A percentile compares a stretch with the other conserved stretches of the same genome.
Conservation (phyloP, 64 coral and sea anemone genomes). For the Porites lutea region DNA sequence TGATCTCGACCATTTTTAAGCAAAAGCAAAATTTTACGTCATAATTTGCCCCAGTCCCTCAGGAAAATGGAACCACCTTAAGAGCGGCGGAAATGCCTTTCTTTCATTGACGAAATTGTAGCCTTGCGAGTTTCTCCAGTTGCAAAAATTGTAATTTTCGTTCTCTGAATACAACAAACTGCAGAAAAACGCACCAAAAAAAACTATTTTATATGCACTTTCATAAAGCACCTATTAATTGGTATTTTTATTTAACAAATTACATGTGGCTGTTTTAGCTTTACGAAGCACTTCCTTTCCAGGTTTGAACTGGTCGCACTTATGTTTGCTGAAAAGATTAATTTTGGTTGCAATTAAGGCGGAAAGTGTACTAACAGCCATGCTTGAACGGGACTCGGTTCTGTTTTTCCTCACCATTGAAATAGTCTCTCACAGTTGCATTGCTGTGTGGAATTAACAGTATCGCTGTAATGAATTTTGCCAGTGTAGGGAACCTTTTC, state of each 20-base stretch:
- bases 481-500: conserved; percentile 49
- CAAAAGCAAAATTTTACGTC: conserved; percentile 12
- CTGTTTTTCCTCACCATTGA: conserved; percentile 64
- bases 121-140: too few relatives aligned
- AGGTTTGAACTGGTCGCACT: conserved; percentile 57
- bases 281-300: conserved; percentile 50
- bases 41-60: conserved; percentile 9
- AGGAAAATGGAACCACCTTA: conserved; percentile 1
- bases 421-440: conserved; percentile 57
- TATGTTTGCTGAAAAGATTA: conserved; percentile 48
- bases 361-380: conserved; percentile 59
- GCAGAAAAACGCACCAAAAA: conserved; percentile 15
- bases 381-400: conserved; percentile 60
- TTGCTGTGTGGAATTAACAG: conserved; percentile 65
- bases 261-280: conserved; percentile 52
- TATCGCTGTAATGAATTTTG: conserved; percentile 45
- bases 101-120: conserved; percentile 15
- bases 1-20: conserved; percentile 11
- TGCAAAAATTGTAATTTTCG: conserved; percentile 2
- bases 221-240: conserved; percentile 44
- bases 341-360: conserved; percentile 67
- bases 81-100: conserved; percentile 8
- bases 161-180: too few relatives aligned
- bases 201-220: conserved; percentile 3
- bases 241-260: conserved; percentile 64